Evolutionary conservation across 2,113 vertebrate genomes (phyloP).

Genomic region (Canis aureus): DNA sequence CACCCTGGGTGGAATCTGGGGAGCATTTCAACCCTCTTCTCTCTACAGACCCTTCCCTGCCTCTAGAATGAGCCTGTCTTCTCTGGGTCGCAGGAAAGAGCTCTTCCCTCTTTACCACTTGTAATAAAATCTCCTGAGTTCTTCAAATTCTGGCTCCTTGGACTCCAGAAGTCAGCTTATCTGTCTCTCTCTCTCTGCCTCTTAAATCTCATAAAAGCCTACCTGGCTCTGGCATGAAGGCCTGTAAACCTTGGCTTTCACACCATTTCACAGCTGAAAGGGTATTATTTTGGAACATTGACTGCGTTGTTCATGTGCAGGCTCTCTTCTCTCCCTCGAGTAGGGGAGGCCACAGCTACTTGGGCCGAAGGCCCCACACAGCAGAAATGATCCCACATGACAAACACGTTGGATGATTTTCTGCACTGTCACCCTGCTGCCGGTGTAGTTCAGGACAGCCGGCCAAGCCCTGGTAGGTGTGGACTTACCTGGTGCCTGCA

Average conservation of each 20-base stretch:
- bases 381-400: neutral
- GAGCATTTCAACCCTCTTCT: neutral
- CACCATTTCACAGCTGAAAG: neutral
- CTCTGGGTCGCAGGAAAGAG: neutral
- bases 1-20: neutral
- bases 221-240: neutral
- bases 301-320: neutral
- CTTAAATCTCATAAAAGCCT: neutral
- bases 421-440: neutral
- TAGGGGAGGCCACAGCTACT: neutral
- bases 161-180: neutral
- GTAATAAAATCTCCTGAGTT: neutral
- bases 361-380: neutral
- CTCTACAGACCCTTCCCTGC: too few species aligned
- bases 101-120: neutral
- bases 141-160: neutral
- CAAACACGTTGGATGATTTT: rapidly evolving
- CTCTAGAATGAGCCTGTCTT: neutral
- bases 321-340: neutral
- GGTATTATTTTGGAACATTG: neutral
- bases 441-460: neutral
- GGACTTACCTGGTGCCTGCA: rapidly evolving
- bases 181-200: neutral
- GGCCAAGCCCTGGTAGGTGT: neutral
- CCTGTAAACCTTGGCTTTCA: neutral